Conservation (phyloP, 2,797 vertebrate species). For the Distichodus sexfasciatus region DNA sequence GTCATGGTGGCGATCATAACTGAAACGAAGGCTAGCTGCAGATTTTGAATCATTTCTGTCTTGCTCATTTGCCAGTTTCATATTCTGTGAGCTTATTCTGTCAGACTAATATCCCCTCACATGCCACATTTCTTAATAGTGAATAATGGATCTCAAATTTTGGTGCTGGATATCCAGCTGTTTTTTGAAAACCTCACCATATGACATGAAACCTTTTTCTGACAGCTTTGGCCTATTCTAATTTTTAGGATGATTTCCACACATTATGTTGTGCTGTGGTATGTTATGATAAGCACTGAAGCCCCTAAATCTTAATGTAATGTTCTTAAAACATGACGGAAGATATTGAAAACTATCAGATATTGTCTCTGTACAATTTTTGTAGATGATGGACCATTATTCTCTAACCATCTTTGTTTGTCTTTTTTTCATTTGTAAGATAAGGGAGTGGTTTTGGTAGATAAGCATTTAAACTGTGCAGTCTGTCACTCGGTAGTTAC, state of each 20-base stretch:
- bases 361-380: background rate
- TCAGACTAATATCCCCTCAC: background rate
- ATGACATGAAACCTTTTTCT: background rate
- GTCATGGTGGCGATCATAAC: constrained; percentile 4
- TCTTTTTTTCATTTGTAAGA: background rate
- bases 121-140: constrained; percentile 5
- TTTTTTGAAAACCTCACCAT: background rate
- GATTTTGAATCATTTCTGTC: background rate
- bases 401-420: background rate
- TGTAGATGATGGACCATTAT: background rate
- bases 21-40: constrained; percentile 2
- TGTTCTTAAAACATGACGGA: background rate
- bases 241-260: background rate
- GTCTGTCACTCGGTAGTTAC: constrained; percentile 14
- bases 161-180: background rate
- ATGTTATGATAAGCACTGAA: background rate
- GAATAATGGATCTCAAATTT: background rate
- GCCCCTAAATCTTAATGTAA: background rate
- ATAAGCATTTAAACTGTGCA: background rate
- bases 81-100: background rate
- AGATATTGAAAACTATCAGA: background rate
- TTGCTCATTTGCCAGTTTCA: background rate
- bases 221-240: background rate
- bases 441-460: background rate
- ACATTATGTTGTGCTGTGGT: background rate